Evolutionary conservation across 2,113 vertebrate genomes (phyloP), one percentile per base, ranked within the genome.

Genomic region (Garra rufa): DNA sequence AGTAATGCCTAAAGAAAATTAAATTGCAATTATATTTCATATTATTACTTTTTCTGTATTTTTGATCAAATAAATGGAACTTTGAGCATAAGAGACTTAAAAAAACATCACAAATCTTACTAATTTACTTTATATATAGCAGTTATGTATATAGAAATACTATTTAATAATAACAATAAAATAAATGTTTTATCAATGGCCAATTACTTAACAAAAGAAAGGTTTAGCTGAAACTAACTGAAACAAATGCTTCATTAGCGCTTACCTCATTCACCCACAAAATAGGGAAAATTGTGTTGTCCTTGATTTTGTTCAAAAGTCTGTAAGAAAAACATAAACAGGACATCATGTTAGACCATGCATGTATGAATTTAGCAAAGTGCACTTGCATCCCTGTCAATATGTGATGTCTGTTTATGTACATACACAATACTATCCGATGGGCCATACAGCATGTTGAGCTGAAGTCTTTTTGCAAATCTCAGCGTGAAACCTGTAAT

Each of bases 241-340:
- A n/a, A 24, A 65, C 14, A 28, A 38, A 61, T 61, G 24, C 19
- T 34, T 21, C 1, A 1, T 74, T 50, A 24, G 24, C n/a, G 74
- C 95, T 93, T 82, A 98, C 98, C 96, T 99, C 98, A 88, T 99
- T 98, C 76, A 99, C 92, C 98, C 98, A 99, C 85, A 95, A 87
- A 79, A 99, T 0, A 77, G 98, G 98, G 78, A 99, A 96, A 63
- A 97, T 0, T 2, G 96, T 98, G 50, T 92, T 48, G 0, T 84
- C 75, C 78, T 92, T 91, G 63, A 99, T 85, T 46, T 93, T 88
- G 80, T 94, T 94, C 48, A 99, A 88, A 78, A 95, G 85, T 0
- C 98, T 99, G 93, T 71, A 92, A 74, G 7, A 57, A 21, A 76
- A 10, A 71, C 11, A 92, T 44, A 30, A 74, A 48, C 1, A 34